phyloP scores from a whole-genome alignment of 2,797 vertebrate species.

The Benthosema pterotum region DNA sequence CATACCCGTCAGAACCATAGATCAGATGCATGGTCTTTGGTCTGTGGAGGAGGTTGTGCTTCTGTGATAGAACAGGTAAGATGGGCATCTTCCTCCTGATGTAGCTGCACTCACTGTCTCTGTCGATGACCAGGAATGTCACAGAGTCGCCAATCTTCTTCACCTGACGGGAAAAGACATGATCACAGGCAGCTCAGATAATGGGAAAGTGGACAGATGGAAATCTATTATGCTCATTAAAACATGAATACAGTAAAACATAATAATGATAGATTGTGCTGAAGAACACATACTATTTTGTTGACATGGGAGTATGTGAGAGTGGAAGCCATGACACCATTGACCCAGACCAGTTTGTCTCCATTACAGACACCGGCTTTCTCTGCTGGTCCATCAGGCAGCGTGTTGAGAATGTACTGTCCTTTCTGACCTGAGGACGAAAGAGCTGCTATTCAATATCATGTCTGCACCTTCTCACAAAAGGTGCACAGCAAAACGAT shows the following conservation, averaged over 20 bases:
- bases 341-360: constrained; percentile 89
- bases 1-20: constrained; percentile 86
- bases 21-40: constrained; percentile 81
- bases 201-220: no score
- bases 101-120: constrained; percentile 81
- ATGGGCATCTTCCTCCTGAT: constrained; percentile 78
- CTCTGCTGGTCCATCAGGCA: constrained; percentile 83
- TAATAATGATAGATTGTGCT: no score
- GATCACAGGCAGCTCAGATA: not conserved
- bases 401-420: constrained; percentile 78
- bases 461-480: no score
- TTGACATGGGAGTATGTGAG: constrained; percentile 74
- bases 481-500: no score
- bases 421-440: constrained; percentile 79
- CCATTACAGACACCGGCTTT: constrained; percentile 83
- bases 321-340: constrained; percentile 79
- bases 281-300: constrained; percentile 77
- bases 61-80: constrained; percentile 82
- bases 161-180: constrained; percentile 72
- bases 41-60: constrained; percentile 79
- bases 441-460: not conserved
- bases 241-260: no score
- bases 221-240: no score
- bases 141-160: constrained; percentile 79
- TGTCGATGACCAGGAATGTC: constrained; percentile 87